A percentile compares a stretch with the other conserved stretches of the same genome.
Evolutionary conservation across 2,113 vertebrate genomes (phyloP).

Genomic region (Muntiacus muntjak): DNA sequence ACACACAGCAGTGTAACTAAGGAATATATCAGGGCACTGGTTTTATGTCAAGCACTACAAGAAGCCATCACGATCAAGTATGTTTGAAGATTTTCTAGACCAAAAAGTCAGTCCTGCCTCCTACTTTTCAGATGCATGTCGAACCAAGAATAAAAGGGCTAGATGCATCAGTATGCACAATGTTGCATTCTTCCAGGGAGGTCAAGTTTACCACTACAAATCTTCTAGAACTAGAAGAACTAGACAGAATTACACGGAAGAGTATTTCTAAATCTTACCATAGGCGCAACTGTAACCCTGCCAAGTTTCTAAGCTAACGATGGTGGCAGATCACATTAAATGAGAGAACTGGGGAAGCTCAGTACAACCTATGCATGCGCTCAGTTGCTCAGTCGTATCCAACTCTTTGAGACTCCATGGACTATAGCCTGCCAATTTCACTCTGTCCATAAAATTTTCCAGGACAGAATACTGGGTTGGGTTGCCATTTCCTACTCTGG

Average conservation of each 20-base stretch:
- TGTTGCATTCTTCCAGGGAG: not conserved
- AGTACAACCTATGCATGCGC: not conserved
- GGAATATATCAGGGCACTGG: not conserved
- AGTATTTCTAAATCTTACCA: not conserved
- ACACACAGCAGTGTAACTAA: not conserved
- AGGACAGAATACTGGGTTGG: not conserved
- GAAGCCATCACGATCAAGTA: not conserved
- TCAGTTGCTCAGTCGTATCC: not conserved
- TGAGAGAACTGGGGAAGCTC: not conserved
- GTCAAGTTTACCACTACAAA: not conserved
- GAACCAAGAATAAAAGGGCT: not conserved
- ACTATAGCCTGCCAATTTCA: not conserved
- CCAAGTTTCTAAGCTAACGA: not conserved
- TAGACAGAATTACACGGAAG: not conserved
- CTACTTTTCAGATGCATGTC: not conserved
- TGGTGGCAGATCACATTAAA: not conserved
- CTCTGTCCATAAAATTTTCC: not conserved
- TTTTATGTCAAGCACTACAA: not conserved
- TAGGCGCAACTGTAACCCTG: not conserved
- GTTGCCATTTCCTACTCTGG: not conserved
- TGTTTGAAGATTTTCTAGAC: not conserved
- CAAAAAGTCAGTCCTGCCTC: not conserved
- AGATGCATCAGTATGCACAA: not conserved
- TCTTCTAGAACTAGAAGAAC: not conserved
- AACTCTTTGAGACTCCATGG: not conserved